Evolutionary conservation across 2,113 vertebrate species (phyloP).

Genomic region (Planiliza haematocheilus): DNA sequence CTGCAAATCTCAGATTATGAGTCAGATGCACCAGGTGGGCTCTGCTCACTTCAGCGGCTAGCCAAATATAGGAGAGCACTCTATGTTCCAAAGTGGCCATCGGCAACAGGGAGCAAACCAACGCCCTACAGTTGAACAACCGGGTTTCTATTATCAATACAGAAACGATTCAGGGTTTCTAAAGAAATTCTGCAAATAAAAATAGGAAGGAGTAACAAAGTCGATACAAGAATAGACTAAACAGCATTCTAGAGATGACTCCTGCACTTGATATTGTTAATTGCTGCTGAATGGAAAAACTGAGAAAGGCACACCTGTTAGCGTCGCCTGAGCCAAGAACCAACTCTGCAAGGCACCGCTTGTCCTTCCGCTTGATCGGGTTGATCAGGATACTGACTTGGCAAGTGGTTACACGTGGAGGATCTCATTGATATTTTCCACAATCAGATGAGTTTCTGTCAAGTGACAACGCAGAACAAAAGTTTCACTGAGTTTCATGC

Average conservation of each 20-base stretch:
- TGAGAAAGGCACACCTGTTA: constrained; percentile 66
- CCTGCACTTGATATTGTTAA: constrained; percentile 4
- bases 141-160: background rate
- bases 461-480: background rate
- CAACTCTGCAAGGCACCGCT: constrained; percentile 46
- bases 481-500: background rate
- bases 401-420: constrained; percentile 10
- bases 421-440: constrained; percentile 12
- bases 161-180: background rate
- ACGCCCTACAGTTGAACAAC: constrained; percentile 8
- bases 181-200: constrained; percentile 1
- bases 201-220: background rate
- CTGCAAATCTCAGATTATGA: constrained; percentile 70
- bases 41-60: constrained; percentile 59
- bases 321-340: constrained; percentile 59
- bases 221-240: constrained; percentile 9
- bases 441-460: background rate
- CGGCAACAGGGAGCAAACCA: constrained; percentile 23
- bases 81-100: constrained; percentile 14
- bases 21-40: constrained; percentile 75
- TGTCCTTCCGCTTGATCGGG: constrained; percentile 61
- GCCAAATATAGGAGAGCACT: constrained; percentile 60
- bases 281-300: constrained; percentile 51
- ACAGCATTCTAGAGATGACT: background rate
- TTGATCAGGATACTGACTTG: constrained; percentile 34